Percentiles rank a stretch among this genome's conserved stretches.
Evolutionary conservation across 2,888 invertebrate genomes (phyloP).

Genomic region (Lasius platythorax): DNA sequence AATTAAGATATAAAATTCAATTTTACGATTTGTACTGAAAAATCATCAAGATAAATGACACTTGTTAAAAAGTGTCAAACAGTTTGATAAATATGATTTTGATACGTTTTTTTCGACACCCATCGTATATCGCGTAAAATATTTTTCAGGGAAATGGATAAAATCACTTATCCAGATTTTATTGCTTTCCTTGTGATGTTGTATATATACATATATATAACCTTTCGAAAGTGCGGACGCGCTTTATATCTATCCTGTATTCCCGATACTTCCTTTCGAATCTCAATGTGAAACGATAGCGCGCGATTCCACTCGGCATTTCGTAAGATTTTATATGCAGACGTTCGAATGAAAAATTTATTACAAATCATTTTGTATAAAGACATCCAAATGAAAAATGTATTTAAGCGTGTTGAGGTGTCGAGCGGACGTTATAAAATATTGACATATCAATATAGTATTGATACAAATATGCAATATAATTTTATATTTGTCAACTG

Average conservation of each 20-base stretch:
- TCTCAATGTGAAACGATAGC: constrained; percentile 43
- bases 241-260: too few relatives aligned
- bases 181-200: constrained; percentile 34
- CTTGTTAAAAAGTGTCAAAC: background rate
- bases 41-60: background rate
- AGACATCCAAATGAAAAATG: background rate
- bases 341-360: constrained; percentile 51
- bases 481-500: background rate
- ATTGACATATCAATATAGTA: background rate
- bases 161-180: constrained; percentile 45
- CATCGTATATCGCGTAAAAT: background rate
- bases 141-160: background rate
- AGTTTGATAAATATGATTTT: constrained; percentile 15
- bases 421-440: background rate
- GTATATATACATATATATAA: background rate
- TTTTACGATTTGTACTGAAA: background rate
- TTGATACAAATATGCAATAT: background rate
- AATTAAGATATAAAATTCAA: constrained; percentile 5
- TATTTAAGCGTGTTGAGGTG: background rate
- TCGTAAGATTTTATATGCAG: constrained; percentile 36
- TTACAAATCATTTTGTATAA: constrained; percentile 13
- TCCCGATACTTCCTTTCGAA: background rate
- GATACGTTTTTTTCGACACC: background rate
- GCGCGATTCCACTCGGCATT: constrained; percentile 2
- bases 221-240: too few relatives aligned